Percentiles rank a stretch among this genome's conserved stretches.
These are phyloP conservation scores for Ameiurus melas DNA, from an alignment of 2,113 vertebrate species.

Conservation along the genomic window DNA sequence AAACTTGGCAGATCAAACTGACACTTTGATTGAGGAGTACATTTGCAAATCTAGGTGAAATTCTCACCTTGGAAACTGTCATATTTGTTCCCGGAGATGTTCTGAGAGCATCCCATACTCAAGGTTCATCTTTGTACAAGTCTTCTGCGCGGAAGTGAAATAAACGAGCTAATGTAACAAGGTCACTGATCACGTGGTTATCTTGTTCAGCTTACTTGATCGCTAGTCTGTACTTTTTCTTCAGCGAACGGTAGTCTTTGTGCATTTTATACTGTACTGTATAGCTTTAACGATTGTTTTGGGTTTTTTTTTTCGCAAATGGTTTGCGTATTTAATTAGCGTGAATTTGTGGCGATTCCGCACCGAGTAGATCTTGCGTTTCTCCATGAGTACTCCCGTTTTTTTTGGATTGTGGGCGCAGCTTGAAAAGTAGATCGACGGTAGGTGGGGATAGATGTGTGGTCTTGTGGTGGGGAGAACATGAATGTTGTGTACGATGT, in stretches of 20 bases:
- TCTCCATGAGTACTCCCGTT: not conserved
- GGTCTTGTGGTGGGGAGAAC: not conserved
- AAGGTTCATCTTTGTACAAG: not conserved
- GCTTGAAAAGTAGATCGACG: not conserved
- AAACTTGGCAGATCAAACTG: not conserved
- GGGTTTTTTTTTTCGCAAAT: not conserved
- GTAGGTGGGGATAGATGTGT: not conserved
- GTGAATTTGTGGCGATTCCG: not conserved
- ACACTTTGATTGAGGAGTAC: not conserved
- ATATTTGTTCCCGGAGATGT: not conserved
- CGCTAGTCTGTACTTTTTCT: not conserved
- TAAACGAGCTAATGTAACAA: not conserved
- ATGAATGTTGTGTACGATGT: not conserved
- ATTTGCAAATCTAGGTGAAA: slow-evolving; percentile 2
- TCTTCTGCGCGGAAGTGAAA: not conserved
- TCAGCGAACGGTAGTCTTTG: not conserved
- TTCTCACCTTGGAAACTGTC: not conserved
- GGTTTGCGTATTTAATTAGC: not conserved
- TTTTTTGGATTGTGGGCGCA: not conserved
- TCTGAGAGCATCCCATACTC: not conserved
- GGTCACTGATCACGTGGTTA: not conserved
- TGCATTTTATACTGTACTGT: not conserved
- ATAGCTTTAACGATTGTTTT: not conserved
- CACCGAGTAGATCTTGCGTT: not conserved
- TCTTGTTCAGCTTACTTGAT: not conserved